Evolutionary conservation across 2,888 invertebrate genomes (phyloP), one percentile per base, ranked within the genome.

Genomic region (Choreutis nemorana): DNA sequence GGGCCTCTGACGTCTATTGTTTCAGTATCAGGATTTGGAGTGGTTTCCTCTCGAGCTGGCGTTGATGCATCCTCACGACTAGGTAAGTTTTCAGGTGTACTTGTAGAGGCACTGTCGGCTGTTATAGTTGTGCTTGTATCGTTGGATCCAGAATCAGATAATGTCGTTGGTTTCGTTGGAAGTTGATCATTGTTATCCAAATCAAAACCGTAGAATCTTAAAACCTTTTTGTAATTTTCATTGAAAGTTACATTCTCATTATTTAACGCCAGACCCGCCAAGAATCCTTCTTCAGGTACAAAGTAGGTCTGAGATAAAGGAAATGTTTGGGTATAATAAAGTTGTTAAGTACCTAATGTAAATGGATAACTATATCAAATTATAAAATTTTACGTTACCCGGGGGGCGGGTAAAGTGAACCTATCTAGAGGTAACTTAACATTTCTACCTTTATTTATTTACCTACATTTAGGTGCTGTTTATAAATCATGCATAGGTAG

Each of bases 191-290:
- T n/a, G 31, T 57, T 67, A 31, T 85, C 83, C 32, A 90, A 77
- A 60, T 91, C 90, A 46, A 90, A 93, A 1, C 92, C 92, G 48
- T 92, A 92, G 58, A 91, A 91, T 39, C 83, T 79, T 18, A 93
- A 57, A 27, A 90, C 79, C 20, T 84, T 83, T 58, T 87, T 87
- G 51, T 90, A 92, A 37, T 85, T 85, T n/a, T 84, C 79, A 20
- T 85, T 85, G 26, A 93, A 83, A 3, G 85, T 86, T 1, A 91
- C 87, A 51, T 90, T 89, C 47, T 88, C 89, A 37, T 87, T 86
- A 60, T 88, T 92, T 22, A 93, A 71, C 5, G 89, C 89, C 33
- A 92, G 65, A 1, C 92, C 92, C 8, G 90, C 90, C 2, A 92
- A 73, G 39, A 91, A 91, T 21, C 91, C 91, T 52, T 92, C 90